Percentiles rank a stretch among this genome's conserved stretches.
These are phyloP conservation scores for Takifugu ocellatus DNA, from an alignment of 2,797 vertebrate genomes.

Conservation along the genomic window DNA sequence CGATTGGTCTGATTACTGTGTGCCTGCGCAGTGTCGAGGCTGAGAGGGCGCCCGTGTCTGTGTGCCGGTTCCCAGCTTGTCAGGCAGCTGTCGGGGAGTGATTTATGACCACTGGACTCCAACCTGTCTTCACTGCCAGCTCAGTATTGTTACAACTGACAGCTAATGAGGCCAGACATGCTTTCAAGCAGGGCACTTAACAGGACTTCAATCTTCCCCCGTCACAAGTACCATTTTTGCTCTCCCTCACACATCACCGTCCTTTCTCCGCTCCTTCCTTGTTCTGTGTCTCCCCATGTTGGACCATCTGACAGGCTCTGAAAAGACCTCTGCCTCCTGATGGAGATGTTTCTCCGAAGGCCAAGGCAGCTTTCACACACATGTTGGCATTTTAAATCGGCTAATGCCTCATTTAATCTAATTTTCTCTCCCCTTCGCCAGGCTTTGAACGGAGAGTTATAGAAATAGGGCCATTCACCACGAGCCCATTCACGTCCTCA, in stretches of 20 bases:
- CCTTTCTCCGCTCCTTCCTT: slow-evolving; percentile 57
- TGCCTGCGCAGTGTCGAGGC: slow-evolving; percentile 50
- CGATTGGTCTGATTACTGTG: slow-evolving; percentile 56
- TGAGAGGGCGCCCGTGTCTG: slow-evolving; percentile 61
- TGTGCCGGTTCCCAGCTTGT: slow-evolving; percentile 82
- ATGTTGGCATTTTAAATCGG: slow-evolving; percentile 2
- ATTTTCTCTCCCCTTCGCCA: slow-evolving; percentile 8
- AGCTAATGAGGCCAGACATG: slow-evolving; percentile 92
- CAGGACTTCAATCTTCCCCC: slow-evolving; percentile 74
- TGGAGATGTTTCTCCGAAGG: slow-evolving; percentile 46
- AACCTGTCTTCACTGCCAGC: slow-evolving; percentile 96
- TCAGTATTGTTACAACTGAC: slow-evolving; percentile 95
- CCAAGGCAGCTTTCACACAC: slow-evolving; percentile 24
- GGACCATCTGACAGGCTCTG: slow-evolving; percentile 60
- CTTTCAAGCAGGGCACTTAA: slow-evolving; percentile 82
- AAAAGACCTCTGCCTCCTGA: slow-evolving; percentile 45
- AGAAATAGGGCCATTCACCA: neutral
- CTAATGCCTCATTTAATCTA: slow-evolving; percentile 26
- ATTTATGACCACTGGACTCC: slow-evolving; percentile 85
- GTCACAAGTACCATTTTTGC: slow-evolving; percentile 66
- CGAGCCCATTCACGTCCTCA: neutral
- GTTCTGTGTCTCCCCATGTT: slow-evolving; percentile 58
- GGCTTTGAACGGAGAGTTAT: neutral
- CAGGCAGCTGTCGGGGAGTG: slow-evolving; percentile 87
- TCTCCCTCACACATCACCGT: slow-evolving; percentile 43